Evolutionary conservation across 2,113 vertebrate genomes (phyloP).

Genomic region (Cnemophilus loriae): DNA sequence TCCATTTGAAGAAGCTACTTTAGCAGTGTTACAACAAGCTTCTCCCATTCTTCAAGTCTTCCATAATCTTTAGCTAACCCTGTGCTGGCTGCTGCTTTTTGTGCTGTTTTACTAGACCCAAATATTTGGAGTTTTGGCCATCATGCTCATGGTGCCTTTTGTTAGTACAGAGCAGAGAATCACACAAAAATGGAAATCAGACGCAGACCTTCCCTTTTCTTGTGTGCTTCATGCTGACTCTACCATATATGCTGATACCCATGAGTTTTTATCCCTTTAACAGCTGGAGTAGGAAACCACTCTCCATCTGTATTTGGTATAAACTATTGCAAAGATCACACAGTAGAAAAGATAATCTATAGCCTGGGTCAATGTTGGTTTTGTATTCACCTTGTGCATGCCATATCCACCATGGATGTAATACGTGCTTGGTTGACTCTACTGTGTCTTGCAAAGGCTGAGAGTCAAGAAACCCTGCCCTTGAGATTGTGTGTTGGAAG

Average conservation of each 20-base stretch:
- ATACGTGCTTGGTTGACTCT: not conserved
- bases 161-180: not conserved
- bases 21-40: not conserved
- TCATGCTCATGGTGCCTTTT: not conserved
- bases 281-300: not conserved
- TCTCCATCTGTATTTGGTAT: not conserved
- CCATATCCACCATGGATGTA: rapidly evolving
- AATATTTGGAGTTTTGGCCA: not conserved
- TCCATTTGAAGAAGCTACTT: not conserved
- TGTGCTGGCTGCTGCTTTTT: not conserved
- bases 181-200: not conserved
- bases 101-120: not conserved
- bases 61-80: not conserved
- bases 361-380: not conserved
- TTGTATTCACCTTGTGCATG: not conserved
- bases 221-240: not conserved
- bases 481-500: not conserved
- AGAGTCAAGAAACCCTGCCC: not conserved
- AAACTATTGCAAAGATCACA: not conserved
- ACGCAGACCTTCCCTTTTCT: not conserved
- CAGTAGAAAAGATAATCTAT: not conserved
- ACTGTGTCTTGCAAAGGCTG: not conserved
- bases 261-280: not conserved
- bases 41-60: not conserved
- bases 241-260: not conserved